Percentiles rank a stretch among this genome's conserved stretches.
These are phyloP conservation scores for Pterocles gutturalis DNA, from an alignment of 2,113 vertebrate species.

Conservation along the genomic window DNA sequence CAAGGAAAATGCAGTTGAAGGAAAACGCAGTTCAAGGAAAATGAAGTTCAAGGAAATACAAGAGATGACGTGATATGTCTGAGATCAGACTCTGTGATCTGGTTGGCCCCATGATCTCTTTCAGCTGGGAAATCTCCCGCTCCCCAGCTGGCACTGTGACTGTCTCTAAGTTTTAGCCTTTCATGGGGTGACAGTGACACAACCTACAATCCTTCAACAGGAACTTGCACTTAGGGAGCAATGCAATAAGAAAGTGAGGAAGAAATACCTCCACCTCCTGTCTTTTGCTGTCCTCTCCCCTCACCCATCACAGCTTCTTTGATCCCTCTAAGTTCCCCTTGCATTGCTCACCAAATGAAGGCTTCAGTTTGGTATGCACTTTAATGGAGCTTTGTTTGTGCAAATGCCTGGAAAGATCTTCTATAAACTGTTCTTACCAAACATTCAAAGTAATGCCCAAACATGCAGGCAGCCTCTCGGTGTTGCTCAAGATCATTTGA, in stretches of 20 bases:
- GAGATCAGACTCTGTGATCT: background rate
- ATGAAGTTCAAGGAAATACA: conserved; percentile 18
- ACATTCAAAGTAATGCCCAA: background rate
- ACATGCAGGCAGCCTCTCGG: background rate
- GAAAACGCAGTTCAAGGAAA: conserved; percentile 13
- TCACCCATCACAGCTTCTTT: background rate
- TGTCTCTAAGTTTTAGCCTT: background rate
- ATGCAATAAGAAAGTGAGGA: background rate
- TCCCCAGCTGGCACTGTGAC: background rate
- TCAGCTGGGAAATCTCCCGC: background rate
- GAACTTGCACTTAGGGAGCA: background rate
- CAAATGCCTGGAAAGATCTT: conserved; percentile 3
- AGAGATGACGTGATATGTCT: background rate
- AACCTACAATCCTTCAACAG: background rate
- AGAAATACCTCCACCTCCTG: background rate
- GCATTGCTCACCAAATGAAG: background rate
- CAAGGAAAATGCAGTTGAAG: conserved; percentile 8
- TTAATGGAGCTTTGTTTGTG: background rate
- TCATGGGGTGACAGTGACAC: background rate
- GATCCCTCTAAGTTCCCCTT: background rate
- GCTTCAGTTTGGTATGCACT: background rate
- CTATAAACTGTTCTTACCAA: background rate
- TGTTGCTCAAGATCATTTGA: conserved; percentile 28
- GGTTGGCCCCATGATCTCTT: background rate
- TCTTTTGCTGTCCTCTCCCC: background rate